Percentiles rank a stretch among this genome's conserved stretches.
Evolutionary conservation across 2,797 vertebrate species (phyloP).

Genomic region (Prionace glauca): DNA sequence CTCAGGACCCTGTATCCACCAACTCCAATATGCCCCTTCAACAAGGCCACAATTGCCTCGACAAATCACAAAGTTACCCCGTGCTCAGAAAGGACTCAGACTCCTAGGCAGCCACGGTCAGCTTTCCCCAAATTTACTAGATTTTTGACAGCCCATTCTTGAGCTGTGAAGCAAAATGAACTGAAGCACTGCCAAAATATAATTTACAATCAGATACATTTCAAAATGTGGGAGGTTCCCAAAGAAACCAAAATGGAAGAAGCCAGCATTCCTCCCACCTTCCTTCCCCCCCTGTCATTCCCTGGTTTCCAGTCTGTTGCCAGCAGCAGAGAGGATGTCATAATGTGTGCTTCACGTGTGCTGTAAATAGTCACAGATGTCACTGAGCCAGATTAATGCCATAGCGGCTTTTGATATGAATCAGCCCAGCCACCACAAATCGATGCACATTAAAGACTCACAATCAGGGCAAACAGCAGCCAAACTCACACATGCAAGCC

Average conservation of each 20-base stretch:
- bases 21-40: not conserved
- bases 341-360: not conserved
- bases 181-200: not conserved
- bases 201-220: not conserved
- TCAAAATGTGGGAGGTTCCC: not conserved
- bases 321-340: conserved; percentile 9
- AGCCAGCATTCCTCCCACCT: not conserved
- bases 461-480: not conserved
- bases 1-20: not conserved
- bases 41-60: not conserved
- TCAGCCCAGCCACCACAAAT: not conserved
- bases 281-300: not conserved
- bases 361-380: conserved; percentile 25
- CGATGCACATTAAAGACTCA: not conserved
- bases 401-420: not conserved
- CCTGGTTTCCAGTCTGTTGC: not conserved
- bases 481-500: not conserved
- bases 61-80: not conserved
- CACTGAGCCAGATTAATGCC: not conserved
- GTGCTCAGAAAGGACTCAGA: not conserved
- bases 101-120: not conserved
- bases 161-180: not conserved
- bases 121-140: not conserved
- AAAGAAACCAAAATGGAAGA: not conserved
- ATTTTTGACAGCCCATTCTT: not conserved